These are phyloP conservation scores for Leptatherina wallacei DNA, from an alignment of 2,797 vertebrate species.

Conservation along the genomic window DNA sequence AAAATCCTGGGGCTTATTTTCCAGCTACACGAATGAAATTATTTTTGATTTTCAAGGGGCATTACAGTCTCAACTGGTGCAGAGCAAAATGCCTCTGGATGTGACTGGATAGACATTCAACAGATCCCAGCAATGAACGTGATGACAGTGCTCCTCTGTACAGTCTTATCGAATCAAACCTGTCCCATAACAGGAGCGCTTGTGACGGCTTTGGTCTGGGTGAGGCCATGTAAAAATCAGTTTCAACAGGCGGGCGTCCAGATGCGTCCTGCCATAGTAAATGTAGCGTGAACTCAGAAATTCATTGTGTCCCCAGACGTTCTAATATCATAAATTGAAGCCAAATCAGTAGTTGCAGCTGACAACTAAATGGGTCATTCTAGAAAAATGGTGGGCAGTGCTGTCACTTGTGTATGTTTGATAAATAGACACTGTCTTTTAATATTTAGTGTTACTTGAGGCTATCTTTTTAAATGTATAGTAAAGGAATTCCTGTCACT, in stretches of 20 bases:
- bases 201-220: background rate
- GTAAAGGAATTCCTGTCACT: background rate
- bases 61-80: background rate
- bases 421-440: background rate
- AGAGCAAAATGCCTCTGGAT: background rate
- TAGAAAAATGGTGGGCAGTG: background rate
- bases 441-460: background rate
- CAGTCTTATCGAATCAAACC: background rate
- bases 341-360: slow-evolving; percentile 7
- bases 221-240: slow-evolving; percentile 1
- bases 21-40: background rate
- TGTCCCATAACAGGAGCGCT: slow-evolving; percentile 10
- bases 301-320: background rate
- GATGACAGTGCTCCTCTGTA: background rate
- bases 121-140: background rate
- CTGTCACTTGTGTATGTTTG: background rate
- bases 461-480: background rate
- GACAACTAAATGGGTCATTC: background rate
- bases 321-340: slow-evolving; percentile 2
- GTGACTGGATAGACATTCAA: background rate
- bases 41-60: slow-evolving; percentile 2
- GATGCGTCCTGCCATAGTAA: background rate
- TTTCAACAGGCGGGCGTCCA: background rate
- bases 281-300: background rate
- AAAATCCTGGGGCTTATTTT: slow-evolving; percentile 25